Evolutionary conservation across 2,888 invertebrate species (phyloP).

Genomic region (Meghimatium bilineatum): DNA sequence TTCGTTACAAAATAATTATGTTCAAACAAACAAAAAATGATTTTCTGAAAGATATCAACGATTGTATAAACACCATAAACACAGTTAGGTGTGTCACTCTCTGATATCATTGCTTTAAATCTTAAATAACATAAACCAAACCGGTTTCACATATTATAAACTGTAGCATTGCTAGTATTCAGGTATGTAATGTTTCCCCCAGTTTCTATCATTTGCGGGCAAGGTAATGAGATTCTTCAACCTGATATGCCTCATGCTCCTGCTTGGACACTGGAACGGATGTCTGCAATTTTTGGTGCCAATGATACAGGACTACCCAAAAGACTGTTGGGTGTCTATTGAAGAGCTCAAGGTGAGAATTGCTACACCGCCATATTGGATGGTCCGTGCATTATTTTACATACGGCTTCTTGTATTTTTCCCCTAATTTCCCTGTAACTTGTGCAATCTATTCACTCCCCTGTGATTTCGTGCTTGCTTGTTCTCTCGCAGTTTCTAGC

Average conservation of each 20-base stretch:
- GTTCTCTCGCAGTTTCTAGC: slow-evolving; percentile 93
- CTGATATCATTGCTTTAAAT: too few species aligned
- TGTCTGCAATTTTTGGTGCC: slow-evolving; percentile 99
- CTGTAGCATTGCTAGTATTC: slow-evolving; percentile 8
- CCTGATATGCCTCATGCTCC: slow-evolving; percentile 99
- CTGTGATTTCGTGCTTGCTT: slow-evolving; percentile 38
- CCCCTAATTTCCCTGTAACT: not conserved
- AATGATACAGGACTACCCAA: slow-evolving; percentile 98
- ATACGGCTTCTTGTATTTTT: not conserved
- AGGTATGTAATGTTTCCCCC: slow-evolving; percentile 69
- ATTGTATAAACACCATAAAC: too few species aligned
- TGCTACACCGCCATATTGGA: not conserved
- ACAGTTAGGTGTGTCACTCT: too few species aligned
- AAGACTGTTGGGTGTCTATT: slow-evolving; percentile 98
- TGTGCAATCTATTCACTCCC: slow-evolving; percentile 30
- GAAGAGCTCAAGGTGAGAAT: slow-evolving; percentile 93
- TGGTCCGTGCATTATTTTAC: slow-evolving; percentile 24
- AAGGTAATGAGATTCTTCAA: slow-evolving; percentile 99
- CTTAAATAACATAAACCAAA: not conserved
- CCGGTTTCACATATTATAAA: not conserved
- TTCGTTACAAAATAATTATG: too few species aligned
- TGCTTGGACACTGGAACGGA: slow-evolving; percentile 99
- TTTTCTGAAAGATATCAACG: too few species aligned
- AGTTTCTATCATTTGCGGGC: slow-evolving; percentile 99
- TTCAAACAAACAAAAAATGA: too few species aligned